Base-by-base conservation (phyloP, 1,140 invertebrate species). In the Archivesica marissinica region DNA sequence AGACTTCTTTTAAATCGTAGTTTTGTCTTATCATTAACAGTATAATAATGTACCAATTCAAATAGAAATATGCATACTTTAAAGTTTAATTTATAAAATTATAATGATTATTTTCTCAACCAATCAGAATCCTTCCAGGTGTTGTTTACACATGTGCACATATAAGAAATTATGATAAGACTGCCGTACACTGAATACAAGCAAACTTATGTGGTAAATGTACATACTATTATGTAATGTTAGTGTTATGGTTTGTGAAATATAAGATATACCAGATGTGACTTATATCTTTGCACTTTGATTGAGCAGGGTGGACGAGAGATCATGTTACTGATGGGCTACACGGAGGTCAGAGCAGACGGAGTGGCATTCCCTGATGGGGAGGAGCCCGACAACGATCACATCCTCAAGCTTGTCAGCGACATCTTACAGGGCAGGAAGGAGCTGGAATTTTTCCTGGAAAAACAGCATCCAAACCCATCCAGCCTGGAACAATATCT, bases 301-400 rank as follows among this genome's bases (percentile, higher is more conserved):
- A 17, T 35, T 54, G 6, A 28, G 41, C 56, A 90, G 89, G 88
- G 89, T 33, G 79, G 85, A 28, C 6, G 70, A 41, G 72, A 87
- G 20, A 83, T 90, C 0, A 75, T 90, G 86, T 38, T 79, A 7
- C 39, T 86, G 47, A 86, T 90, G 85, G 89, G 89, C 0, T 90
- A 90, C 72, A 88, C 87, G 3, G 77, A 56, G 11, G 38, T 50
- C 2, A 56, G 76, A 11, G 75, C 77, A 7, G 88, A 86, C 74
- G 88, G 88, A 0, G 68, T 90, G 2, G 64, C 80, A 9, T 90
- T 89, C 76, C 88, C 88, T 2, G 28, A 81, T 13, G 66, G 54
- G 20, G 72, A 41, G 3, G 86, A 89, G 72, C 89, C 89, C 28
- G 68, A 89, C 52, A 70, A 41, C 30, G 54, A 66, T 25, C n/a